Conservation (phyloP, 1,140 invertebrate genomes). For the Macrobrachium nipponense region DNA sequence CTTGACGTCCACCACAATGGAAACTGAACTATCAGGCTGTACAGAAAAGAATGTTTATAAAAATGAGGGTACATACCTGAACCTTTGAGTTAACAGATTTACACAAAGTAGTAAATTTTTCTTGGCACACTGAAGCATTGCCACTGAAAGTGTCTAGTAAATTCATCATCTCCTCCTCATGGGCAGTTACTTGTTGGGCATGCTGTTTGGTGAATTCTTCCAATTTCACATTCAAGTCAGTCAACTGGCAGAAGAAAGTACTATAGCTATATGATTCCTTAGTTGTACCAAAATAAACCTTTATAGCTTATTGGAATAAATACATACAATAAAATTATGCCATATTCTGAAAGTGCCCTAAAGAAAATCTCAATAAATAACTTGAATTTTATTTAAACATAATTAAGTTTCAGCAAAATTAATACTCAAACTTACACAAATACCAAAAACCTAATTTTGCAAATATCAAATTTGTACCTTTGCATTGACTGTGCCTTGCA, state of each 20-base stretch:
- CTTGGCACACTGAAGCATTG: background rate
- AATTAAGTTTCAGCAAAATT: background rate
- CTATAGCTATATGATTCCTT: background rate
- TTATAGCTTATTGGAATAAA: background rate
- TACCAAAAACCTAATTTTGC: background rate
- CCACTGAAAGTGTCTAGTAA: background rate
- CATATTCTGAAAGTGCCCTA: background rate
- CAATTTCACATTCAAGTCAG: background rate
- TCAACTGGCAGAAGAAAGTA: constrained; percentile 7
- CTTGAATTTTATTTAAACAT: too few relatives aligned
- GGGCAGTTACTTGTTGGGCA: background rate
- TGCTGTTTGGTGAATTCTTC: constrained; percentile 15
- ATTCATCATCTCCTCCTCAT: constrained; percentile 15
- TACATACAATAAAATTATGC: background rate
- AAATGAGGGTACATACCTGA: background rate
- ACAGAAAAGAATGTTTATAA: background rate
- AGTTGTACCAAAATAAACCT: too few relatives aligned
- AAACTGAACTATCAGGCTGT: background rate
- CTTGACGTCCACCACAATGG: too few relatives aligned
- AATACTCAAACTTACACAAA: background rate
- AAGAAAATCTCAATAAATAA: background rate
- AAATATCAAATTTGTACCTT: background rate
- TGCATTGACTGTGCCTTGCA: background rate
- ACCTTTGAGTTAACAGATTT: background rate
- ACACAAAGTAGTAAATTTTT: background rate